phyloP scores from a whole-genome alignment of 2,888 invertebrate species.

The Hypsopygia costalis region DNA sequence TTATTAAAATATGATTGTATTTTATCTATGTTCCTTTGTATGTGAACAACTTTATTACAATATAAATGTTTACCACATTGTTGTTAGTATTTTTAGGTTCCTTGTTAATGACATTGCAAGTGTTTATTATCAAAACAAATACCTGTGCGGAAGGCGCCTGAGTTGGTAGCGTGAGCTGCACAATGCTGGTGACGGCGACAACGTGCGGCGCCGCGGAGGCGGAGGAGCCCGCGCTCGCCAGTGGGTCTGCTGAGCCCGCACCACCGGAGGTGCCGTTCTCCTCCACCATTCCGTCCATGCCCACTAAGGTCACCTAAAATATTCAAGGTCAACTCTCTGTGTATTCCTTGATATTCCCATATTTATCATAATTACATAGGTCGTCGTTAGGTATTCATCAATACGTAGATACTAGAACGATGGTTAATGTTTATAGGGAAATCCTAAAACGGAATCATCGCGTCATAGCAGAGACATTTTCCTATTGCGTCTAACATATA shows the following conservation, averaged over 20 bases:
- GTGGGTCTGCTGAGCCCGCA: constrained; percentile 58
- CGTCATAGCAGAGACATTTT: constrained; percentile 64
- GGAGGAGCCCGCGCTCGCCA: constrained; percentile 52
- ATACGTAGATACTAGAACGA: constrained; percentile 24
- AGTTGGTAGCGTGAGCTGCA: constrained; percentile 89
- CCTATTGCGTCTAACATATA: constrained; percentile 67
- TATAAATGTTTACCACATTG: too few species aligned
- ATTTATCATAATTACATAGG: constrained; percentile 37
- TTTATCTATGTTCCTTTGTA: not conserved
- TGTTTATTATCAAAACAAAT: constrained; percentile 35
- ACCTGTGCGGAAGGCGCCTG: constrained; percentile 86
- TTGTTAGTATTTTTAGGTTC: too few species aligned
- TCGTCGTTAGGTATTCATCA: constrained; percentile 33
- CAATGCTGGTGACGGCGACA: constrained; percentile 86
- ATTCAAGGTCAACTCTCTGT: constrained; percentile 77
- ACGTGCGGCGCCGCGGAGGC: constrained; percentile 57
- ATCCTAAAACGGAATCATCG: constrained; percentile 67
- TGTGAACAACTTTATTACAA: not conserved
- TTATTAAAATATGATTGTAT: not conserved
- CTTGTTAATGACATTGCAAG: too few species aligned
- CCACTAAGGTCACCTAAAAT: constrained; percentile 83
- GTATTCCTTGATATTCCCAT: constrained; percentile 59
- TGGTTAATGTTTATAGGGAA: constrained; percentile 52
- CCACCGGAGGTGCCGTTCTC: constrained; percentile 86
- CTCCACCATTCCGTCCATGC: constrained; percentile 96